These are phyloP conservation scores for Sthenelais limicola DNA, from an alignment of 2,888 invertebrate genomes.

Conservation along the genomic window DNA sequence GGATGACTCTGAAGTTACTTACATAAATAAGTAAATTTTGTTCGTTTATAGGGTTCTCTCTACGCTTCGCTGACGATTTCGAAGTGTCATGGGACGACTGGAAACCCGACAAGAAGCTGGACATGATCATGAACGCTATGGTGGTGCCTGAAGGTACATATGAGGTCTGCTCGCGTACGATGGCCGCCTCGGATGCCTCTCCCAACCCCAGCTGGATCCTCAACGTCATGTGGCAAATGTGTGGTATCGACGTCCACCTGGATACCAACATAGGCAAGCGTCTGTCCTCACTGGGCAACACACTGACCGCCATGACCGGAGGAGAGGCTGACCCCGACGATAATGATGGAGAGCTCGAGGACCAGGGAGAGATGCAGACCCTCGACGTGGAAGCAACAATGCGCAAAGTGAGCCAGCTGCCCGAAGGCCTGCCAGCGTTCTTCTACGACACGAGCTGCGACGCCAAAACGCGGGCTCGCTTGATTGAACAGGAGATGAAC, in stretches of 20 bases:
- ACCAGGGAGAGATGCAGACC: slow-evolving; percentile 35
- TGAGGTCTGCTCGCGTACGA: slow-evolving; percentile 95
- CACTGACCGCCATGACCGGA: slow-evolving; percentile 95
- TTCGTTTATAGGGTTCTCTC: slow-evolving; percentile 76
- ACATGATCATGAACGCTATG: slow-evolving; percentile 77
- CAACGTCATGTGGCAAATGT: slow-evolving; percentile 99
- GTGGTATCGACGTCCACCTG: slow-evolving; percentile 96
- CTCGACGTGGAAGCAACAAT: neutral
- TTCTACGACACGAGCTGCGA: slow-evolving; percentile 70
- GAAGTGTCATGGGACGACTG: slow-evolving; percentile 97
- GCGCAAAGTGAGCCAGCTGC: slow-evolving; percentile 59
- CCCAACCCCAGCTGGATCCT: slow-evolving; percentile 95
- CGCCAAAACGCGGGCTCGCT: slow-evolving; percentile 81
- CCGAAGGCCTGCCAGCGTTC: slow-evolving; percentile 85
- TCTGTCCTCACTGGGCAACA: slow-evolving; percentile 93
- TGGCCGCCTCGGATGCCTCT: slow-evolving; percentile 75
- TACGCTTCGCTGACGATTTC: slow-evolving; percentile 97
- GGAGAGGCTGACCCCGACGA: no score
- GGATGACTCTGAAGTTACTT: no score
- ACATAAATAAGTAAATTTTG: no score
- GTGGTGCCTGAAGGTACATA: slow-evolving; percentile 99
- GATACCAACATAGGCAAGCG: slow-evolving; percentile 97
- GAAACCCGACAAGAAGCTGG: slow-evolving; percentile 84
- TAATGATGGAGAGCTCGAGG: slow-evolving; percentile 23
- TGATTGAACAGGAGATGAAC: slow-evolving; percentile 97